These are phyloP conservation scores for Nematostella vectensis DNA, from an alignment of 92 coral and sea anemone genomes.

Conservation along the genomic window DNA sequence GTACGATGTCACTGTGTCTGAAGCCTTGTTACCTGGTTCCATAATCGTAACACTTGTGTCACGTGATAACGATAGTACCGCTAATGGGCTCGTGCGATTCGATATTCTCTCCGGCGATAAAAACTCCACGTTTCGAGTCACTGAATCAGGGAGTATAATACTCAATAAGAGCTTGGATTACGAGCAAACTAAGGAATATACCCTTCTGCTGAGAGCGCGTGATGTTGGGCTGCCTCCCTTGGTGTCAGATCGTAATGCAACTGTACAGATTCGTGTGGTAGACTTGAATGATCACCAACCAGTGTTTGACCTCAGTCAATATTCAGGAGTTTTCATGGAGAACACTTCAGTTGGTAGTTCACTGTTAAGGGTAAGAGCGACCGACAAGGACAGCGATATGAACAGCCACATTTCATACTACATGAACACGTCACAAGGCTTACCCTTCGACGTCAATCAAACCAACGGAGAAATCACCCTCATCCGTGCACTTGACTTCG, in stretches of 20 bases:
- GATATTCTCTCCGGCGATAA: conserved; percentile 27
- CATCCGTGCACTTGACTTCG: not conserved
- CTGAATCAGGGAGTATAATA: not conserved
- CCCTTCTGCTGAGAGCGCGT: not conserved
- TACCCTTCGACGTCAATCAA: not conserved
- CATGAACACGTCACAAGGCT: not conserved
- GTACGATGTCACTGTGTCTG: conserved; percentile 32
- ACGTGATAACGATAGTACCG: conserved; percentile 23
- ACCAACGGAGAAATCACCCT: not conserved
- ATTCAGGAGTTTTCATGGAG: not conserved
- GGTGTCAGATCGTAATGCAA: not conserved
- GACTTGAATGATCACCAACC: conserved; percentile 1
- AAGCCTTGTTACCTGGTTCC: conserved; percentile 12
- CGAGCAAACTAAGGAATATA: not conserved
- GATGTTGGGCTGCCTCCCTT: not conserved
- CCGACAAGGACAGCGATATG: conserved; percentile 4
- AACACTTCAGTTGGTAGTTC: not conserved
- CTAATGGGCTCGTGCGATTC: conserved; percentile 19
- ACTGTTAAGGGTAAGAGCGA: conserved; percentile 1
- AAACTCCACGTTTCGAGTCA: conserved; percentile 8
- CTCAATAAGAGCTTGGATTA: not conserved
- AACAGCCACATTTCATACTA: not conserved
- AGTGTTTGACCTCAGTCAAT: not conserved
- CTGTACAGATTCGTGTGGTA: not conserved
- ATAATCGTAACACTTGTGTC: conserved; percentile 19